Evolutionary conservation across 2,113 vertebrate species (phyloP), one percentile per base, ranked within the genome.

Genomic region (Cynopterus brachyotis): DNA sequence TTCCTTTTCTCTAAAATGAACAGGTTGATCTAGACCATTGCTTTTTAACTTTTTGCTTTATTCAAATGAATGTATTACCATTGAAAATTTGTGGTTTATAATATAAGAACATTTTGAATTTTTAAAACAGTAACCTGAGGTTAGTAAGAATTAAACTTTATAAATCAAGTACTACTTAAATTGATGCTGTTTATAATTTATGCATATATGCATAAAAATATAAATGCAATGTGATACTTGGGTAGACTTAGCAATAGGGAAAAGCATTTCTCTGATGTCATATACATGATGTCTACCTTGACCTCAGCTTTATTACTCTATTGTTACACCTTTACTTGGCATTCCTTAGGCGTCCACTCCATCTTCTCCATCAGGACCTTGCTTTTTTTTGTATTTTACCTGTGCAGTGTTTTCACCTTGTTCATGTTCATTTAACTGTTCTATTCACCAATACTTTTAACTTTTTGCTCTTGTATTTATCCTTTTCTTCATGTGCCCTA

Each of bases 1-100:
- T 92, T 95, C 12, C 72, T 89, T 95, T 92, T 85, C n/a, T 85
- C 11, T 92, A 66, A 88, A 87, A 88, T 78, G 20, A 94, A 28
- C 55, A 83, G 45, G 45, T 66, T 95, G 91, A 95, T n/a, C 67
- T 87, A 79, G 45, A 91, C 22, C 28, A 70, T 12, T 57, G 45
- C 72, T 87, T 94, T 90, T 86, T 93, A 80, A 32, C 40, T 47
- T 93, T 82, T 87, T 90, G 24, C 42, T 76, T 91, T 88, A 82
- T 78, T 95, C 37, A 83, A 53, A 76, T 88, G 6, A 82, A 0
- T 42, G 67, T 60, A 30, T 93, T 15, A 2, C 55, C 37, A 30
- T 16, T 88, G 47, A 88, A 94, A 84, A 84, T 79, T 89, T 73
- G 7, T 66, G 57, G 19, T 30, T 70, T 91, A 75, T 16, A 4